phyloP scores from a whole-genome alignment of 2,888 invertebrate species.

The Lagria hirta region DNA sequence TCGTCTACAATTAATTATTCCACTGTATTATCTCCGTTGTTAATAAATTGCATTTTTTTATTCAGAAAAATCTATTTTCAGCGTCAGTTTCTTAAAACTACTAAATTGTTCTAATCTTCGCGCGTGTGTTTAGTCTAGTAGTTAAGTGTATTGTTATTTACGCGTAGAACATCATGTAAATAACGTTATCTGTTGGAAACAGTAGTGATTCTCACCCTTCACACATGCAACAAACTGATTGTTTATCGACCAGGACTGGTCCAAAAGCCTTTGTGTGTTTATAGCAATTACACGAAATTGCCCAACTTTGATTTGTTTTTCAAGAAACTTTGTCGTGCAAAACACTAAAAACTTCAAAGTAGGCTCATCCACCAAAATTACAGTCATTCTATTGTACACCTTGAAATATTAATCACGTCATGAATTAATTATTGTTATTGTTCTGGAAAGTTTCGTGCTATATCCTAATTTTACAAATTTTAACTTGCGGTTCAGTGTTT shows the following conservation, averaged over 20 bases:
- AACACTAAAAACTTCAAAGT: neutral
- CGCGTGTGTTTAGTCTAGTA: too few relatives aligned
- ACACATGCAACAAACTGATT: constrained; percentile 42
- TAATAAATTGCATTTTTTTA: too few relatives aligned
- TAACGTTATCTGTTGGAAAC: constrained; percentile 9
- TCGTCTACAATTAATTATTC: too few relatives aligned
- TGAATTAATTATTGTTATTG: constrained; percentile 18
- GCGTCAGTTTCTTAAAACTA: too few relatives aligned
- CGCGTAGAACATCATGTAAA: too few relatives aligned
- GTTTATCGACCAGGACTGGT: constrained; percentile 35
- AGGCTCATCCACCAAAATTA: constrained; percentile 14
- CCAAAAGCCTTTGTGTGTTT: constrained; percentile 7
- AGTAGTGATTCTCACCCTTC: constrained; percentile 29
- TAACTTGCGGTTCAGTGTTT: constrained; percentile 22
- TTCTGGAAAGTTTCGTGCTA: constrained; percentile 26
- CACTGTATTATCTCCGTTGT: too few relatives aligned
- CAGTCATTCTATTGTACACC: too few relatives aligned
- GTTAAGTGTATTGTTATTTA: too few relatives aligned
- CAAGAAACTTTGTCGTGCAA: constrained; percentile 5
- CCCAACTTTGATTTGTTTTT: constrained; percentile 18
- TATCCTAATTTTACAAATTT: constrained; percentile 26
- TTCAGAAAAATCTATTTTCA: too few relatives aligned
- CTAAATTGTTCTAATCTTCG: too few relatives aligned
- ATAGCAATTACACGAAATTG: constrained; percentile 21
- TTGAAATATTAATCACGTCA: constrained; percentile 6